A percentile compares a stretch with the other conserved stretches of the same genome.
Evolutionary conservation across 2,888 invertebrate genomes (phyloP).

Genomic region (Vandiemenella viatica): DNA sequence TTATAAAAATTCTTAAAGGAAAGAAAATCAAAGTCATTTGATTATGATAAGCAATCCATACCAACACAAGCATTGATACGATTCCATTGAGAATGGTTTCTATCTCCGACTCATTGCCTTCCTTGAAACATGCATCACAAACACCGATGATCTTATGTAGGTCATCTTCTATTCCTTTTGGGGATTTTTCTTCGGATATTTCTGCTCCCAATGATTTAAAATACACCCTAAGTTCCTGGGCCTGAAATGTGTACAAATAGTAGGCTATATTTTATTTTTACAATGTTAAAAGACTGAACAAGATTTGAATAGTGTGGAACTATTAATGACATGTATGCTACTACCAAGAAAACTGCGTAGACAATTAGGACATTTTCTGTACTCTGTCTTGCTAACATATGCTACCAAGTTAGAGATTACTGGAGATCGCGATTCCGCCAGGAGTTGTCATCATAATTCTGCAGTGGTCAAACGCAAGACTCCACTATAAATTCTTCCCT

Average conservation of each 20-base stretch:
- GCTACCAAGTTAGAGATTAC: too few species aligned
- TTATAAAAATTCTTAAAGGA: not conserved
- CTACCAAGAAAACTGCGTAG: too few species aligned
- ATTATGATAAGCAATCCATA: conserved; percentile 33
- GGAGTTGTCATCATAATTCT: too few species aligned
- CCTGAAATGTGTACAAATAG: conserved; percentile 35
- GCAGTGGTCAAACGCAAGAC: too few species aligned
- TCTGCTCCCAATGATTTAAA: conserved; percentile 88
- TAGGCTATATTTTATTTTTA: too few species aligned
- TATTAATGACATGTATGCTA: too few species aligned
- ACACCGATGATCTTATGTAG: conserved; percentile 87
- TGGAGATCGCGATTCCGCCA: too few species aligned
- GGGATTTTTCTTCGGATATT: conserved; percentile 79
- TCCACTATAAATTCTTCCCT: too few species aligned
- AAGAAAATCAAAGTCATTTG: not conserved
- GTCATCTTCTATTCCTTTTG: conserved; percentile 84
- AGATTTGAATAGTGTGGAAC: too few species aligned
- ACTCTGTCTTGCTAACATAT: too few species aligned
- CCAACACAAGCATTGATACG: conserved; percentile 85
- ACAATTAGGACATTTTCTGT: too few species aligned
- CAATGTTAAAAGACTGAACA: too few species aligned
- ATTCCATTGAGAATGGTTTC: conserved; percentile 91
- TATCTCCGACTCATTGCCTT: conserved; percentile 70
- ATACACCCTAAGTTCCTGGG: conserved; percentile 74
- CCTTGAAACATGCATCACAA: conserved; percentile 83